These are phyloP conservation scores for Erythrocercus mccallii DNA, from an alignment of 2,113 vertebrate species.

Conservation along the genomic window DNA sequence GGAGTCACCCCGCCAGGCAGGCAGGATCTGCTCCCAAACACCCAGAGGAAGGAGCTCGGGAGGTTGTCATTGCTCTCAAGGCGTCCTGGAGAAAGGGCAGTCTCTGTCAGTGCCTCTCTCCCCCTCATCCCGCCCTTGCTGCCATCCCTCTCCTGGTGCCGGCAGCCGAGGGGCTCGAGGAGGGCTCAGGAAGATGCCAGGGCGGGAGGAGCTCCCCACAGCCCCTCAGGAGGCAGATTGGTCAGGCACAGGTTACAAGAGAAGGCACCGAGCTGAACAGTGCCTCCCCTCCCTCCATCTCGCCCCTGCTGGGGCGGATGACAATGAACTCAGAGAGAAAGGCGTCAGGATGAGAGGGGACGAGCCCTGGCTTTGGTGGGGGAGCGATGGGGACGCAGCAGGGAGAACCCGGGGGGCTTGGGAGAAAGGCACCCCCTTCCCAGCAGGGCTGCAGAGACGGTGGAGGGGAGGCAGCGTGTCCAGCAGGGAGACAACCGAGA, in stretches of 20 bases:
- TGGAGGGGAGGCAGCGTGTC: not conserved
- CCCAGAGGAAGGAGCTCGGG: not conserved
- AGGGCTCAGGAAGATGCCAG: not conserved
- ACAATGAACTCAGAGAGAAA: not conserved
- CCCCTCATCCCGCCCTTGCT: not conserved
- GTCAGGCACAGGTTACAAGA: constrained; percentile 18
- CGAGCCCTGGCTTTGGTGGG: not conserved
- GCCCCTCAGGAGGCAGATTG: not conserved
- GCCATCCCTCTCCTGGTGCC: not conserved
- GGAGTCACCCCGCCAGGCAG: constrained; percentile 34
- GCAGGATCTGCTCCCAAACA: not conserved
- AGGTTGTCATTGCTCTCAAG: not conserved
- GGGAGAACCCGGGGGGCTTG: not conserved
- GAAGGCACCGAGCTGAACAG: not conserved
- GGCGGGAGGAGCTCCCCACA: not conserved
- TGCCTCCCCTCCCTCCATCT: constrained; percentile 5
- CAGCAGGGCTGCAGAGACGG: accelerated
- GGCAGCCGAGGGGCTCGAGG: not conserved
- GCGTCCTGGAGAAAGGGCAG: not conserved
- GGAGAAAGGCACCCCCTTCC: not conserved
- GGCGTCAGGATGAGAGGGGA: not conserved
- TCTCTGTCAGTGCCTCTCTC: not conserved
- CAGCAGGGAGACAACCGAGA: no score
- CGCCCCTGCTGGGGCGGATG: not conserved
- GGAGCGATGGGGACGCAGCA: accelerated